phyloP scores from a whole-genome alignment of 1,140 invertebrate species.

The Akabosia matsudoensis region DNA sequence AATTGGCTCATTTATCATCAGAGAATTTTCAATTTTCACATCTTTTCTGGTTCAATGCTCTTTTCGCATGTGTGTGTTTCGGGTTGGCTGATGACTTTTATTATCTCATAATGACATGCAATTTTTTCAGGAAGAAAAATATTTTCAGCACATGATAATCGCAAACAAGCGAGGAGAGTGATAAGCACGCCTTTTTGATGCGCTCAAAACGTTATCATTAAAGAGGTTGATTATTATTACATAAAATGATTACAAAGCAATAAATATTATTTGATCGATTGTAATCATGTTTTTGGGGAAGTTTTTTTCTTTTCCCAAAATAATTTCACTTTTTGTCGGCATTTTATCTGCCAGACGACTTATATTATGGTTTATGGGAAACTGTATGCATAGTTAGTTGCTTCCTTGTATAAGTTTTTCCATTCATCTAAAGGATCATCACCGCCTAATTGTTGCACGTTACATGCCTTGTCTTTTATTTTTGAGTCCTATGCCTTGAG shows the following conservation, averaged over 20 bases:
- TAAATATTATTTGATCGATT: neutral
- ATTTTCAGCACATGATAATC: too few species aligned
- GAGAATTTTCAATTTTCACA: neutral
- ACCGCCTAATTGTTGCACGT: too few species aligned
- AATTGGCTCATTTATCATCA: conserved; percentile 14
- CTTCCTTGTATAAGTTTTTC: too few species aligned
- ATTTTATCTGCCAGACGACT: neutral
- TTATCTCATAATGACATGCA: neutral
- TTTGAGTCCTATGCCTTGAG: too few species aligned
- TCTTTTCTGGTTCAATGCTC: neutral
- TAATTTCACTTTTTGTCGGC: neutral
- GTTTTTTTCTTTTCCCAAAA: neutral
- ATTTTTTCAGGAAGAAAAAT: neutral
- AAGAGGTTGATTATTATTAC: too few species aligned
- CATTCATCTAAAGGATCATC: too few species aligned
- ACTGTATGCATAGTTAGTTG: too few species aligned
- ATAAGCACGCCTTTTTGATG: neutral
- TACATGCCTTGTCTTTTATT: too few species aligned
- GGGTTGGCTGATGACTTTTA: neutral
- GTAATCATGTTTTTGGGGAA: neutral
- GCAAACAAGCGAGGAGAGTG: too few species aligned
- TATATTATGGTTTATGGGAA: too few species aligned
- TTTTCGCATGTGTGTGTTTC: neutral
- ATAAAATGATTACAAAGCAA: neutral
- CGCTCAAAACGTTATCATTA: too few species aligned